Conservation (phyloP, 2,797 vertebrate species). For the Ciconia nigra region DNA sequence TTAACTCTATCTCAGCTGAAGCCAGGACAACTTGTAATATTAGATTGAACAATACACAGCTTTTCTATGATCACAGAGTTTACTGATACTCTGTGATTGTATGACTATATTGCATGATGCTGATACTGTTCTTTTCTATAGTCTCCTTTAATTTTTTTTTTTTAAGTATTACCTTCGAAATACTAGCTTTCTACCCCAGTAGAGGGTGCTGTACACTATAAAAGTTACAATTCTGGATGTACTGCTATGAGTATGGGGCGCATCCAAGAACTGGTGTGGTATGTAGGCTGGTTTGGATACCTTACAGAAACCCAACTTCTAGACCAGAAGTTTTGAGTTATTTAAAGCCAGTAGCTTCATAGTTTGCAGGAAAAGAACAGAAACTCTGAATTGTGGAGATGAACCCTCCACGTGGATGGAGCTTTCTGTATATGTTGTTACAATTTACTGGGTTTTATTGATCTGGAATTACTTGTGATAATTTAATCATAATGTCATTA, state of each 20-base stretch:
- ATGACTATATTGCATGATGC: not conserved
- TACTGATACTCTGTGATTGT: not conserved
- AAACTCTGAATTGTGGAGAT: not conserved
- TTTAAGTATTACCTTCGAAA: not conserved
- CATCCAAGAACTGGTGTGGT: not conserved
- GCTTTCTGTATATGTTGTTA: not conserved
- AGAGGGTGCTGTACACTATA: conserved; percentile 44
- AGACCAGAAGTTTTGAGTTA: not conserved
- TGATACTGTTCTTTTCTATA: not conserved
- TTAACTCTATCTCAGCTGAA: too few relatives aligned
- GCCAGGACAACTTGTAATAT: not conserved
- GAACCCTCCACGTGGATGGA: not conserved
- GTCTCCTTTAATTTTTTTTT: not conserved
- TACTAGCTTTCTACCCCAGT: not conserved
- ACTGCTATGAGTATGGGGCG: not conserved
- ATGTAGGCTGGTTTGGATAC: not conserved
- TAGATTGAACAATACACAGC: not conserved
- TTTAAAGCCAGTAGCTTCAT: not conserved
- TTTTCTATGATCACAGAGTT: not conserved
- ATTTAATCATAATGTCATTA: not conserved
- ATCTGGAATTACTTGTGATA: not conserved
- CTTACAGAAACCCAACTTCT: not conserved
- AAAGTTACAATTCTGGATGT: not conserved
- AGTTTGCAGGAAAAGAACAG: not conserved
- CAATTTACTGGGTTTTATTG: not conserved